These are phyloP conservation scores for Ctenoplectra terminalis DNA, from an alignment of 1,140 invertebrate species.

Conservation along the genomic window DNA sequence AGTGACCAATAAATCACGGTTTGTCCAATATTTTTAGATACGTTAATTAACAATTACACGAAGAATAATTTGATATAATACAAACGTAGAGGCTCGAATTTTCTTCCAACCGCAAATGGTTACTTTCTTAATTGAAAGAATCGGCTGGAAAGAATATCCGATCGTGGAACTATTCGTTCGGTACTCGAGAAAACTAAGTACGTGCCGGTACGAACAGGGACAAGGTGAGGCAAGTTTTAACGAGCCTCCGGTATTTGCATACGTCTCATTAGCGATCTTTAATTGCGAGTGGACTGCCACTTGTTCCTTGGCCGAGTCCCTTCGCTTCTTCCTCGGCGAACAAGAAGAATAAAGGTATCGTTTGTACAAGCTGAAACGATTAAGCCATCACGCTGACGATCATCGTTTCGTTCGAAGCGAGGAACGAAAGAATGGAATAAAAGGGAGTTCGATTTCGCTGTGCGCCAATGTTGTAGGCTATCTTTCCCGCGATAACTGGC, in stretches of 20 bases:
- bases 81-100: no score
- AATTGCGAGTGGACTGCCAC: conserved; percentile 58
- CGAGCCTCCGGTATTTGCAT: conserved; percentile 62
- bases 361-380: conserved; percentile 38
- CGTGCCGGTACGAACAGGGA: conserved; percentile 22
- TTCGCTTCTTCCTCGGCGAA: conserved; percentile 12
- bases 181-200: neutral
- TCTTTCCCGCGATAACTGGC: conserved; percentile 17
- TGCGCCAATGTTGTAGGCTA: neutral
- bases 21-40: no score
- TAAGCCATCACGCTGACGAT: conserved; percentile 32
- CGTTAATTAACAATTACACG: no score
- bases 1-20: no score
- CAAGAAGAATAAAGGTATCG: conserved; percentile 48
- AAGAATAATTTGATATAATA: no score
- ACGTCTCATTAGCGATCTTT: conserved; percentile 71
- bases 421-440: neutral
- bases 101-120: no score
- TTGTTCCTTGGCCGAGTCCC: conserved; percentile 1
- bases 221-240: conserved; percentile 51
- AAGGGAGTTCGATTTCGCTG: neutral
- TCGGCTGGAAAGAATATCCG: neutral
- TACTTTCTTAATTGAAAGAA: neutral
- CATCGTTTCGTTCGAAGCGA: neutral
- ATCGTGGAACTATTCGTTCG: neutral